Percentiles rank a stretch among this genome's conserved stretches.
These are phyloP conservation scores for Marisa cornuarietis DNA, from an alignment of 1,140 invertebrate species.

Conservation along the genomic window DNA sequence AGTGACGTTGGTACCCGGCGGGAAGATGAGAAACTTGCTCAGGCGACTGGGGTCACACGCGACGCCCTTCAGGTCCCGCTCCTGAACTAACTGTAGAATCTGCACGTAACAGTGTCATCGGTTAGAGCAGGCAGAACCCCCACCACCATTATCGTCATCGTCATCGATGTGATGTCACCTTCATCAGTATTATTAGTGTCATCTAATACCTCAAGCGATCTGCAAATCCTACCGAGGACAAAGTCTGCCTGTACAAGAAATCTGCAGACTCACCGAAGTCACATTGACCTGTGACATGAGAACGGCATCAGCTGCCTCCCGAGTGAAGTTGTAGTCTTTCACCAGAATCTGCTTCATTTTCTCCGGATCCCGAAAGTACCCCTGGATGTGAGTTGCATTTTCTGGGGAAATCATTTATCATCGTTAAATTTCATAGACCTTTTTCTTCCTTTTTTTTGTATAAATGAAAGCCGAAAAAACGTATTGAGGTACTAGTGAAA, in stretches of 20 bases:
- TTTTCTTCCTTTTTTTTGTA: too few relatives aligned
- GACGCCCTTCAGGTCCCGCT: constrained; percentile 39
- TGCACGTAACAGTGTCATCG: neutral
- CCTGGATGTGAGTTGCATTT: constrained; percentile 30
- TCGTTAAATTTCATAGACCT: too few relatives aligned
- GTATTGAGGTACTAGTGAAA: too few relatives aligned
- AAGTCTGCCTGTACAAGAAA: too few relatives aligned
- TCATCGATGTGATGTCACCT: neutral
- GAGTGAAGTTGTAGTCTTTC: constrained; percentile 31
- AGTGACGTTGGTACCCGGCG: constrained; percentile 25
- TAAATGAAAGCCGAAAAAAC: too few relatives aligned
- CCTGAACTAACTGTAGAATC: constrained; percentile 33
- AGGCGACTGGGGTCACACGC: constrained; percentile 42
- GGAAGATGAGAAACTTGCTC: constrained; percentile 39
- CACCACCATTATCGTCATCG: neutral
- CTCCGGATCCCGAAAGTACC: constrained; percentile 39
- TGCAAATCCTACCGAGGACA: too few relatives aligned
- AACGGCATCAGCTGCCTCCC: constrained; percentile 35
- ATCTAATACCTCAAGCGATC: neutral
- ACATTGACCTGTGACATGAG: constrained; percentile 43
- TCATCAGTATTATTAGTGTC: neutral
- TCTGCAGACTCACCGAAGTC: constrained; percentile 29
- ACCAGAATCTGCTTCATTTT: constrained; percentile 42
- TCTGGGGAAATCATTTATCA: constrained; percentile 22
- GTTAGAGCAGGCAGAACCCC: neutral